Evolutionary conservation across 2,888 invertebrate species (phyloP).

Genomic region (Dryococelus australis): DNA sequence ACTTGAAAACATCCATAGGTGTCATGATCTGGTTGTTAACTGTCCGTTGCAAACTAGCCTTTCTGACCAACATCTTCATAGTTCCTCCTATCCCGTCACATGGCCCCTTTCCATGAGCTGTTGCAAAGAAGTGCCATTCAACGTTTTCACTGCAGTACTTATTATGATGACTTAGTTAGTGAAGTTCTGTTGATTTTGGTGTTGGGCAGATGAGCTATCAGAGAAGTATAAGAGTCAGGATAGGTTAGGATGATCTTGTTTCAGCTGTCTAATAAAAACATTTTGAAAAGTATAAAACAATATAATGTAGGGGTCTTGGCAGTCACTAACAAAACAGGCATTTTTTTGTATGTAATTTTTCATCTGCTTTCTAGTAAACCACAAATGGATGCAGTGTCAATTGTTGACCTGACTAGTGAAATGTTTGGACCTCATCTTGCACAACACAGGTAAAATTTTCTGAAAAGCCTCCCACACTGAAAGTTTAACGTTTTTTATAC

Average conservation of each 20-base stretch:
- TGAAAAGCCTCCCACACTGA: background rate
- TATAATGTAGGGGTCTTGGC: background rate
- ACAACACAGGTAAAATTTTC: background rate
- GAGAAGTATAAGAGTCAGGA: background rate
- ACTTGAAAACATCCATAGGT: no score
- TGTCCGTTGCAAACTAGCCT: no score
- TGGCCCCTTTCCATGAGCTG: no score
- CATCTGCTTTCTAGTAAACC: background rate
- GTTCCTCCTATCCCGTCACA: no score
- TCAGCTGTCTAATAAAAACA: background rate
- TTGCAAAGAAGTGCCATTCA: no score
- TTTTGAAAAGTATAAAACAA: background rate
- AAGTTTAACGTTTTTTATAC: background rate
- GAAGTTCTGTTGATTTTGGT: no score
- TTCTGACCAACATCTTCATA: no score
- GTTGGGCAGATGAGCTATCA: no score
- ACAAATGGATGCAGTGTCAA: background rate
- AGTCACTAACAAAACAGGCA: background rate
- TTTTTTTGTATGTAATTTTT: background rate
- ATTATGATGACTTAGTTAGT: no score
- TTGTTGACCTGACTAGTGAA: background rate
- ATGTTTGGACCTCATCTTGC: background rate
- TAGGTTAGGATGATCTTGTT: background rate
- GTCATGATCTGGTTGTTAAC: no score
- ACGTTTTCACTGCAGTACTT: no score